These are phyloP conservation scores for Drosophila neutralis DNA, from an alignment of 2,888 invertebrate species.

Conservation along the genomic window DNA sequence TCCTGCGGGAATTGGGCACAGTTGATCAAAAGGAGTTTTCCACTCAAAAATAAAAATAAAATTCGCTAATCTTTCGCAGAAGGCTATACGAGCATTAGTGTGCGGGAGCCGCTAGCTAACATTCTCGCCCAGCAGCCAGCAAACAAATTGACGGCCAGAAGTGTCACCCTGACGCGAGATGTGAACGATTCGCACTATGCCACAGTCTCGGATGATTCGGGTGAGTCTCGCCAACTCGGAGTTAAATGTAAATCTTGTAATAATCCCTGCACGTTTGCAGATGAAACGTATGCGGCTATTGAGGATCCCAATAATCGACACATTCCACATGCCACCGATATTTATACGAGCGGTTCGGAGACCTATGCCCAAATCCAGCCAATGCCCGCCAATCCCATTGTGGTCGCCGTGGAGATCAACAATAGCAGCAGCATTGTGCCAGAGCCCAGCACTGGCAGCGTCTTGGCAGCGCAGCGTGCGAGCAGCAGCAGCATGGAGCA, in stretches of 20 bases:
- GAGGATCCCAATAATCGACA: slow-evolving; percentile 88
- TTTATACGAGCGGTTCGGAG: slow-evolving; percentile 92
- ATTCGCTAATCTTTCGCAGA: slow-evolving; percentile 85
- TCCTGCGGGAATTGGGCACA: background rate
- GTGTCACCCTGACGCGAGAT: slow-evolving; percentile 83
- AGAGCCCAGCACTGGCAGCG: slow-evolving; percentile 25
- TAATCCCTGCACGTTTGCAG: slow-evolving; percentile 83
- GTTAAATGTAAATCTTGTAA: background rate
- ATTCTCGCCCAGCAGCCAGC: slow-evolving; percentile 87
- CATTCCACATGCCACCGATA: slow-evolving; percentile 85
- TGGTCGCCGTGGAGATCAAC: slow-evolving; percentile 84
- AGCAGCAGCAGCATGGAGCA: slow-evolving; percentile 61
- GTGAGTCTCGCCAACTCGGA: slow-evolving; percentile 84
- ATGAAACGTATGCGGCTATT: slow-evolving; percentile 96
- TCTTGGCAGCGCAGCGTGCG: slow-evolving; percentile 32
- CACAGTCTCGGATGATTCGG: slow-evolving; percentile 96
- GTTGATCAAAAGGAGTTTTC: background rate
- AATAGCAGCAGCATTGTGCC: slow-evolving; percentile 60
- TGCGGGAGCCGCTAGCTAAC: slow-evolving; percentile 93
- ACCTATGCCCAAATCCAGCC: slow-evolving; percentile 94
- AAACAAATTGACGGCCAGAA: slow-evolving; percentile 82
- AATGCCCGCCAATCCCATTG: slow-evolving; percentile 84
- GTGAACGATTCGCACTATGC: slow-evolving; percentile 91
- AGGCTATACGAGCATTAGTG: slow-evolving; percentile 96
- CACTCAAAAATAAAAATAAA: background rate